Percentiles rank a stretch among this genome's conserved stretches.
Conservation (phyloP, 2,797 vertebrate genomes). For the Cyclopterus lumpus region DNA sequence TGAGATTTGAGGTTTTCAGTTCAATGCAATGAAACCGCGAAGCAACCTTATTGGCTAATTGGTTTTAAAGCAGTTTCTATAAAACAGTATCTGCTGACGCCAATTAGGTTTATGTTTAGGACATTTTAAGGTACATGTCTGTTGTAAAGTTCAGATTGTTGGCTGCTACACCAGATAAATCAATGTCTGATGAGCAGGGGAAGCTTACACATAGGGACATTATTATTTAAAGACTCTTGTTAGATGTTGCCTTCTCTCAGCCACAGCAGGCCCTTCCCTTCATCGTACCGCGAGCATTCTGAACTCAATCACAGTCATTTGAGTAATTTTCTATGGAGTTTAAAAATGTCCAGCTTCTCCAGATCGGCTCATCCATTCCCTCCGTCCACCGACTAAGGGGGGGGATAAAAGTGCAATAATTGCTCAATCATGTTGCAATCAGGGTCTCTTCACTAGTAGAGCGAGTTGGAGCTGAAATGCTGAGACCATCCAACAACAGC, state of each 20-base stretch:
- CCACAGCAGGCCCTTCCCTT: background rate
- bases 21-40: too few relatives aligned
- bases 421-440: slow-evolving; percentile 70
- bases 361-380: slow-evolving; percentile 39
- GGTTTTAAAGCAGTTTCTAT: background rate
- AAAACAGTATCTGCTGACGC: background rate
- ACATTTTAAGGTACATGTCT: too few relatives aligned
- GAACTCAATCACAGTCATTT: slow-evolving; percentile 15
- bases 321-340: slow-evolving; percentile 12
- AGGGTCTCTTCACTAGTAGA: slow-evolving; percentile 55
- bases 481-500: slow-evolving; percentile 33
- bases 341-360: slow-evolving; percentile 18
- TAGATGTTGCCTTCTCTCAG: background rate
- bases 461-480: slow-evolving; percentile 28
- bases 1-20: too few relatives aligned
- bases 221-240: background rate
- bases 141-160: background rate
- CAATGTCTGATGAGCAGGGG: background rate
- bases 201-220: background rate
- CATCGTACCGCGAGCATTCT: background rate
- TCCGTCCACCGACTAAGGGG: slow-evolving; percentile 24
- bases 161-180: background rate
- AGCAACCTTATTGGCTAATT: too few relatives aligned
- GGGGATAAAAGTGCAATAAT: slow-evolving; percentile 61
- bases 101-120: too few relatives aligned